Evolutionary conservation across 1,140 invertebrate species (phyloP).

Genomic region (Piezodorus guildinii): DNA sequence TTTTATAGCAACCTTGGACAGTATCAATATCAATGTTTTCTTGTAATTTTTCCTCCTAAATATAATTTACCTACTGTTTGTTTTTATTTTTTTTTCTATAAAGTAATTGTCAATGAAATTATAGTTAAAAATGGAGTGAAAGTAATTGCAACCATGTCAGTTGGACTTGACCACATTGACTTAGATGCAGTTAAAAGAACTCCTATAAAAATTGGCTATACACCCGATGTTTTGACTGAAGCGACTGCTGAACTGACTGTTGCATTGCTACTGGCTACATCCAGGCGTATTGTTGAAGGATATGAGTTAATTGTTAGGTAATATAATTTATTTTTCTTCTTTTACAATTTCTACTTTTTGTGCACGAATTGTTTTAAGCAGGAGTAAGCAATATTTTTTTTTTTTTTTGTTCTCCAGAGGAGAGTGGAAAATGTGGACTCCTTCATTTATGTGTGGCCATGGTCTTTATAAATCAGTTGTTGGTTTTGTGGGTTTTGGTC

Average conservation of each 20-base stretch:
- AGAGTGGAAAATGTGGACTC: constrained; percentile 77
- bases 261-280: constrained; percentile 61
- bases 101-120: no score
- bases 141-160: constrained; percentile 81
- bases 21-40: no score
- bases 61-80: no score
- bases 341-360: no score
- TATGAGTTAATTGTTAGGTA: constrained; percentile 34
- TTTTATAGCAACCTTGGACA: no score
- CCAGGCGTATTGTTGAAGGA: constrained; percentile 72
- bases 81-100: no score
- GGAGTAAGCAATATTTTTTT: no score
- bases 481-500: constrained; percentile 76
- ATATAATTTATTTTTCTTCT: not conserved
- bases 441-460: constrained; percentile 79
- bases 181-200: constrained; percentile 51
- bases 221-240: constrained; percentile 81
- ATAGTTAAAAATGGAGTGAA: constrained; percentile 36
- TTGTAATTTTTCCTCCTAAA: no score
- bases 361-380: no score
- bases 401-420: constrained; percentile 49
- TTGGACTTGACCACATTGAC: constrained; percentile 75
- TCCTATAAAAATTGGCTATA: constrained; percentile 70
- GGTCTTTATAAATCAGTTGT: constrained; percentile 66
- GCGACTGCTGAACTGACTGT: constrained; percentile 83